Conservation (phyloP, 2,888 invertebrate species). For the Sisyra terminalis region DNA sequence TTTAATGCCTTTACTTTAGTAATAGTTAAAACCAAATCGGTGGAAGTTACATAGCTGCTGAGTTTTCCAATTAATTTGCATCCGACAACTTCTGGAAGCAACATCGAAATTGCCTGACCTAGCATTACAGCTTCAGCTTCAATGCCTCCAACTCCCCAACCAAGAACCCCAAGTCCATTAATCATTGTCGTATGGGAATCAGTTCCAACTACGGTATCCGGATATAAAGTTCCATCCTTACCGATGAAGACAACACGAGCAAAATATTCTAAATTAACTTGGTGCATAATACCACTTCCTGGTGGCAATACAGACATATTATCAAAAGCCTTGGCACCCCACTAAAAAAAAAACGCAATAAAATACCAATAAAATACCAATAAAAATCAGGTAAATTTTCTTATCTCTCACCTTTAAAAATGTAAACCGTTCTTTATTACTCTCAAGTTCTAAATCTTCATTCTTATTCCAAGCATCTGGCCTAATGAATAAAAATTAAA, state of each 20-base stretch:
- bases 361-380: no score
- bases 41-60: constrained; percentile 76
- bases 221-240: constrained; percentile 42
- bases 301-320: constrained; percentile 97
- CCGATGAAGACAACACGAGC: constrained; percentile 76
- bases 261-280: constrained; percentile 92
- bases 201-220: constrained; percentile 81
- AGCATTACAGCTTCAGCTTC: constrained; percentile 99
- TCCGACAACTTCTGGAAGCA: constrained; percentile 90
- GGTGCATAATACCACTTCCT: constrained; percentile 95
- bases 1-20: no score
- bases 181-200: constrained; percentile 99
- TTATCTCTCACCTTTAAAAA: constrained; percentile 87
- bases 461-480: constrained; percentile 80
- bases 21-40: constrained; percentile 92
- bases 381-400: no score
- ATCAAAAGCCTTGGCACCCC: constrained; percentile 90
- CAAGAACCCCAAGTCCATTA: constrained; percentile 88
- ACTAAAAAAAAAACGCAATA: no score
- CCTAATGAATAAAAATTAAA: constrained; percentile 31
- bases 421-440: constrained; percentile 88
- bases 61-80: constrained; percentile 74
- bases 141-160: constrained; percentile 93
- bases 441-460: constrained; percentile 85
- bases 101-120: constrained; percentile 93